Percentiles rank a stretch among this genome's conserved stretches.
Evolutionary conservation across 2,888 invertebrate genomes (phyloP).

Genomic region (Chorisops tibialis): DNA sequence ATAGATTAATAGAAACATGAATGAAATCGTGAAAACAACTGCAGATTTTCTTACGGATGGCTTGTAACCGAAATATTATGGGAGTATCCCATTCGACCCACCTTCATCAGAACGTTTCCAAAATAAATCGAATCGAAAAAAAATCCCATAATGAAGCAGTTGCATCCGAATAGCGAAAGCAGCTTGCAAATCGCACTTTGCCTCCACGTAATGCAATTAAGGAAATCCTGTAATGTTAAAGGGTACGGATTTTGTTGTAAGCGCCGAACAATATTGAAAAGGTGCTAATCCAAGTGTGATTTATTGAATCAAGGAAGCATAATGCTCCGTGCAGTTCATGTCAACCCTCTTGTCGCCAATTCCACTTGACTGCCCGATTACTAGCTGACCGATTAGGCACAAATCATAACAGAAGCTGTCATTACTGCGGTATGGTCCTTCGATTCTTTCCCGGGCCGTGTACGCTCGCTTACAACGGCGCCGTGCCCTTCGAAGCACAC

Average conservation of each 20-base stretch:
- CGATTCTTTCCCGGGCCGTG: not conserved
- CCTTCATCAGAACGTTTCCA: slow-evolving; percentile 14
- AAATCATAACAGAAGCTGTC: slow-evolving; percentile 34
- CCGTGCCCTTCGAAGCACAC: not conserved
- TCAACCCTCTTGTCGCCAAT: slow-evolving; percentile 24
- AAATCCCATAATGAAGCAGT: not conserved
- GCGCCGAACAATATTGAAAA: slow-evolving; percentile 3
- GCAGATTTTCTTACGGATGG: too few relatives aligned
- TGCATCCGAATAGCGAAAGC: slow-evolving; percentile 3
- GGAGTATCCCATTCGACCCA: too few relatives aligned
- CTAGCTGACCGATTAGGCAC: slow-evolving; percentile 34
- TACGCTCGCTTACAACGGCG: not conserved
- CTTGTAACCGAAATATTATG: too few relatives aligned
- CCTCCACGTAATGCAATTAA: slow-evolving; percentile 9
- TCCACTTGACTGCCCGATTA: slow-evolving; percentile 31
- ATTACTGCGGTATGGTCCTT: slow-evolving; percentile 1
- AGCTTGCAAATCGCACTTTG: not conserved
- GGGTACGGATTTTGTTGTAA: not conserved
- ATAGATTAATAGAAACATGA: too few relatives aligned
- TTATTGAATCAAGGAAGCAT: slow-evolving; percentile 26
- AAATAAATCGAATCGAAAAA: slow-evolving; percentile 21
- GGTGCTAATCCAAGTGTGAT: slow-evolving; percentile 34
- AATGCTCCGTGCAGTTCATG: not conserved
- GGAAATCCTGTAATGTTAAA: not conserved
- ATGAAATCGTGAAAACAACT: too few relatives aligned